Base-by-base conservation (phyloP, 1,140 invertebrate genomes). In the Drosophila ercepeae region DNA sequence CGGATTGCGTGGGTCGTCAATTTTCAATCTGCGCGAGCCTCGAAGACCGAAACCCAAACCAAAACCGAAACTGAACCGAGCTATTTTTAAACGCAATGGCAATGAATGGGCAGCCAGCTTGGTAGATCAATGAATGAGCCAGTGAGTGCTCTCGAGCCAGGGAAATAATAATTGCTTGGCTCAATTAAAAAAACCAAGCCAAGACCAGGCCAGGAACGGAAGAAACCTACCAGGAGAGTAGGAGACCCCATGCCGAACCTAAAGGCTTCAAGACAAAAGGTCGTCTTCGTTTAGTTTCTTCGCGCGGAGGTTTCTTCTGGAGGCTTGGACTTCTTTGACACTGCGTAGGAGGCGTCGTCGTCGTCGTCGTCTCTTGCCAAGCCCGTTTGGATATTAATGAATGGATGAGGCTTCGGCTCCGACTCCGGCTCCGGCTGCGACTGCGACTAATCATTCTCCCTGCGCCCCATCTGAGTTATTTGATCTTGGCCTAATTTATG, bases 121-220 rank as follows among this genome's bases (percentile, higher is more conserved):
- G 11, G 29, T 9, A 9, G 29, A 32, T 32, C 53, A 69, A 61
- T 74, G 68, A 70, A 57, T 71, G 68, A 27, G 34, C 61, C 45
- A 58, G 39, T 81, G 77, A 61, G 58, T 64, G 68, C 51, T 50
- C 51, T 14, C 39, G 34, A 16, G 13, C 13, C 34, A 7, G 36
- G 44, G 46, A 75, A 84, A 86, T 86, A 88, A 86, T 86, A 86
- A 86, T 86, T 86, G 81, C 81, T 84, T 78, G 71, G 73, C 81
- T 86, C 81, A 86, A 86, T 86, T 86, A 86, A 86, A 84, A 84
- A 45, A 48, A 16, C 57, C 4, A 25, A 41, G 23, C 57, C 4
- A 25, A 41, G 23, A 42, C 8, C 7, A 53, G 34, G 16, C 23
- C 3, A 34, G 53, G 42, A 57, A 46, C 50, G 16, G 46, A 57